Conservation (phyloP, 2,113 vertebrate species). For the Donacobius atricapilla region DNA sequence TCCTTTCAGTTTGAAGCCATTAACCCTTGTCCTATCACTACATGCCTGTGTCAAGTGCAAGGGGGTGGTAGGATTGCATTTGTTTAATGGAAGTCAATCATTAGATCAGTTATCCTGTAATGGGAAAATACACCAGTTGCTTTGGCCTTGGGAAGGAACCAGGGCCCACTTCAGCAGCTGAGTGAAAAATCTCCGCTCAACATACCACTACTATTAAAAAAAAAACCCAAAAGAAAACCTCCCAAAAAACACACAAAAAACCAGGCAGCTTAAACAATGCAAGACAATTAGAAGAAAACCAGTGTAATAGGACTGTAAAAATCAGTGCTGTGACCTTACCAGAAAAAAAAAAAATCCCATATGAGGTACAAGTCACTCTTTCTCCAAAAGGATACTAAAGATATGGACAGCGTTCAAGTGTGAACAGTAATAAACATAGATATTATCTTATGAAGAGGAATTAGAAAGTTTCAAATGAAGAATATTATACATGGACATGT, state of each 20-base stretch:
- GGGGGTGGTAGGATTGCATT: neutral
- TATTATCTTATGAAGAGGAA: neutral
- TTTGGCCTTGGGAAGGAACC: neutral
- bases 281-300: neutral
- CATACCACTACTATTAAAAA: neutral
- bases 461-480: neutral
- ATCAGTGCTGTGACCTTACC: neutral
- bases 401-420: neutral
- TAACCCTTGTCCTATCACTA: neutral
- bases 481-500: neutral
- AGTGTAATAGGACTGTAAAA: neutral
- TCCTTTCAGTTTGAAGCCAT: neutral
- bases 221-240: neutral
- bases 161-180: neutral
- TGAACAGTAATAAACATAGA: neutral
- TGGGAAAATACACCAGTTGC: neutral
- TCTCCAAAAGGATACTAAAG: neutral
- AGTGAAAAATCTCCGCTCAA: neutral
- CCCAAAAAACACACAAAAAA: neutral
- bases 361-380: neutral
- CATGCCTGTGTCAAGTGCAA: neutral
- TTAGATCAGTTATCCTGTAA: neutral
- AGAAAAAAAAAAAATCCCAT: neutral
- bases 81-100: neutral
- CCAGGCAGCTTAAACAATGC: neutral